Base-by-base conservation (phyloP, 1,140 invertebrate genomes). In the Heliconius melpomene region DNA sequence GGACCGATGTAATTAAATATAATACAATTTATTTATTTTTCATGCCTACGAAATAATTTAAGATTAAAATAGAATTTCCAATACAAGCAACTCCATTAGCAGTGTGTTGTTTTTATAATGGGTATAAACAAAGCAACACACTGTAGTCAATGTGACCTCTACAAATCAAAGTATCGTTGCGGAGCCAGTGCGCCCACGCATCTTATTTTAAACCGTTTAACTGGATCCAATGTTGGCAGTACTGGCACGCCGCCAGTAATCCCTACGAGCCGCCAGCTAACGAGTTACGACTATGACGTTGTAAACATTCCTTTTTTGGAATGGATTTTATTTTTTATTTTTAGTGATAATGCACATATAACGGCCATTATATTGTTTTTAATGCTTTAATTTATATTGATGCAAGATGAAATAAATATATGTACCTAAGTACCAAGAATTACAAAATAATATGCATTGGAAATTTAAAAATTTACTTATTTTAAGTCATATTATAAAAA, bases 271-370 rank as follows among this genome's bases (percentile, higher is more conserved):
- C 38, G 50, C 72, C 75, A 23, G 79, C 80, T 87, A 89, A 88
- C 85, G 86, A 79, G 83, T 90, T 89, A 84, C 78, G 77, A 74
- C 72, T 75, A 86, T 81, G 87, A 85, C 81, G 84, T 80, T 78
- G 87, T 90, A 88, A 90, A 91, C 86, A 90, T 91, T 88, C 89
- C 89, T 85, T 89, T 88, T 88, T 66, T 90, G 84, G 85, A 77
- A 83, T 83, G 74, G n/a, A 18, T 77, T 77, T 77, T 75, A 26
- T 76, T 9, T 46, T 76, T 74, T 79, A 79, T 36, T 73, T 74
- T 77, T 38, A 46, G 40, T 23, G 40, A 20, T 46, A 76, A 57
- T 32, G 8, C 74, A 60, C 57, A 38, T 38, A 38, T 77, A 77
- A 77, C 60, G 36, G 66, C 23, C 60, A 16, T 71, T 26, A 71